Evolutionary conservation across 2,888 invertebrate species (phyloP).

Genomic region (Chymomyza fuscimana): DNA sequence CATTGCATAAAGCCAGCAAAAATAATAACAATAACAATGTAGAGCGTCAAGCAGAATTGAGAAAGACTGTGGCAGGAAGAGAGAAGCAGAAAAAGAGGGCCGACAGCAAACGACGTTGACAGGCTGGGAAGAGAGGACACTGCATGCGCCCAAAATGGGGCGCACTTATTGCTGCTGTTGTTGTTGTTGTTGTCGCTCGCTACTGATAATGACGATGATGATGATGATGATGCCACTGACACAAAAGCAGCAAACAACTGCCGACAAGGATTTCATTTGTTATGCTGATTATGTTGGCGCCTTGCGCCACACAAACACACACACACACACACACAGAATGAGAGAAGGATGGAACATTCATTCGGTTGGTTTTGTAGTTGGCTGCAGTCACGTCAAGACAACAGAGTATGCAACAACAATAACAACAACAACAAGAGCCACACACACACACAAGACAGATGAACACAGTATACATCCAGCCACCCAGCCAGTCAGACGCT

Average conservation of each 20-base stretch:
- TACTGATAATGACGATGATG: conserved; percentile 50
- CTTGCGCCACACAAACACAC: conserved; percentile 40
- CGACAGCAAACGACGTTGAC: conserved; percentile 47
- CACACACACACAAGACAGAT: neutral
- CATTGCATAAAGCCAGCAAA: conserved; percentile 80
- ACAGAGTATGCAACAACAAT: conserved; percentile 21
- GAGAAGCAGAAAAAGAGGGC: conserved; percentile 48
- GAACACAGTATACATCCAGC: too few species aligned
- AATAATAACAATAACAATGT: conserved; percentile 80
- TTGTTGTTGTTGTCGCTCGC: conserved; percentile 18
- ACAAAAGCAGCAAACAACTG: conserved; percentile 75
- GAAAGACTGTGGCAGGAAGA: neutral
- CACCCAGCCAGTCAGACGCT: neutral
- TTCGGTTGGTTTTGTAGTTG: neutral
- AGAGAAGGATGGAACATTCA: conserved; percentile 29
- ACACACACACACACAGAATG: conserved; percentile 18
- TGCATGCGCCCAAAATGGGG: neutral
- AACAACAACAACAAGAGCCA: conserved; percentile 21
- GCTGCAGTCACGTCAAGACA: conserved; percentile 31
- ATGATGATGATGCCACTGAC: conserved; percentile 70
- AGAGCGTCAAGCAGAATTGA: conserved; percentile 58
- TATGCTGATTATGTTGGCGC: conserved; percentile 77
- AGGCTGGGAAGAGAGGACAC: conserved; percentile 18
- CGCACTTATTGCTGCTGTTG: conserved; percentile 1
- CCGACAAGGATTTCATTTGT: conserved; percentile 79